These are phyloP conservation scores for Eulithis prunata DNA, from an alignment of 2,888 invertebrate species.

Conservation along the genomic window DNA sequence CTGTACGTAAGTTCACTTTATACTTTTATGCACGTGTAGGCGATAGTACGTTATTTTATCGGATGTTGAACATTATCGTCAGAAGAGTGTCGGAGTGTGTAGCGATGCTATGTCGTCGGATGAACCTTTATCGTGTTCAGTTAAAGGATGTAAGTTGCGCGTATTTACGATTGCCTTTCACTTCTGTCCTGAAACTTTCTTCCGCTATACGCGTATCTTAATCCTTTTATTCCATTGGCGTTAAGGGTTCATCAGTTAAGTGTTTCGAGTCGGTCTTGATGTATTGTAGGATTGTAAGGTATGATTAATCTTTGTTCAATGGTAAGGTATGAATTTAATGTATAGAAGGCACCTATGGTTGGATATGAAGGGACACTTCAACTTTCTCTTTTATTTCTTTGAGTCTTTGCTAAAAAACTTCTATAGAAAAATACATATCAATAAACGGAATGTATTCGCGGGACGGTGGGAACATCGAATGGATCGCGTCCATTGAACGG, in stretches of 20 bases:
- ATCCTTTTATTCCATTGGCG: slow-evolving; percentile 45
- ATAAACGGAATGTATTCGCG: slow-evolving; percentile 70
- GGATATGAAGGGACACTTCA: slow-evolving; percentile 78
- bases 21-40: slow-evolving; percentile 79
- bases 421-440: slow-evolving; percentile 83
- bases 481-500: slow-evolving; percentile 48
- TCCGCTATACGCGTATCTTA: slow-evolving; percentile 52
- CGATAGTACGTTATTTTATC: slow-evolving; percentile 72
- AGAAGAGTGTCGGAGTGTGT: slow-evolving; percentile 73
- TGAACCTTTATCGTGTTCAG: slow-evolving; percentile 55
- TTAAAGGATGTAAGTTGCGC: slow-evolving; percentile 50
- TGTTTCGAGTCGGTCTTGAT: slow-evolving; percentile 71
- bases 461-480: slow-evolving; percentile 56
- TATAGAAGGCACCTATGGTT: slow-evolving; percentile 75
- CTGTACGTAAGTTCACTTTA: slow-evolving; percentile 78
- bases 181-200: slow-evolving; percentile 50
- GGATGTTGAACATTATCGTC: slow-evolving; percentile 78
- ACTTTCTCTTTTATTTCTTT: slow-evolving; percentile 60
- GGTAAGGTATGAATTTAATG: slow-evolving; percentile 72
- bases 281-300: slow-evolving; percentile 75
- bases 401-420: slow-evolving; percentile 67
- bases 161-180: slow-evolving; percentile 49
- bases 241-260: slow-evolving; percentile 53
- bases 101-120: slow-evolving; percentile 56
- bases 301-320: slow-evolving; percentile 73